A percentile compares a stretch with the other conserved stretches of the same genome.
Conservation (phyloP, 2,797 vertebrate genomes). For the Gallirallus australis region DNA sequence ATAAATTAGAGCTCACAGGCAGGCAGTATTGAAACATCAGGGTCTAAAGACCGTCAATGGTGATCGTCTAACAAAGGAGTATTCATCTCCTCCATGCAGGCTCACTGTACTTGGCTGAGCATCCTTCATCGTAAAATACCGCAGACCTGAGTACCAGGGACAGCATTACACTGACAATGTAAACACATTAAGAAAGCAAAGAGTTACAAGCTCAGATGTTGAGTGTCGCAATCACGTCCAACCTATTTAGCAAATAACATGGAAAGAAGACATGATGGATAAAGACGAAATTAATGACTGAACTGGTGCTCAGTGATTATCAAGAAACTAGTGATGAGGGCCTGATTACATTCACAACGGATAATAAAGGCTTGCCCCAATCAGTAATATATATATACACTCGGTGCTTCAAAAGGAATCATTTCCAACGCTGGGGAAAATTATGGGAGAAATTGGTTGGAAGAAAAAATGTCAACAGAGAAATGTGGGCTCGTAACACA, state of each 20-base stretch:
- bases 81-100: conserved; percentile 39
- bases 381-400: conserved; percentile 66
- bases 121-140: conserved; percentile 42
- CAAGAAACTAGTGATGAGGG: conserved; percentile 72
- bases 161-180: conserved; percentile 9
- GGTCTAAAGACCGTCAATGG: background rate
- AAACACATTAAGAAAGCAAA: conserved; percentile 69
- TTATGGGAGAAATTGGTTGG: conserved; percentile 72
- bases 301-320: conserved; percentile 69
- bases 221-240: conserved; percentile 64
- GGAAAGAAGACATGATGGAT: conserved; percentile 73
- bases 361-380: conserved; percentile 73
- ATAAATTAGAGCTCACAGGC: conserved; percentile 36
- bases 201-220: conserved; percentile 61
- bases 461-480: conserved; percentile 73
- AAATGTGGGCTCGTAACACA: conserved; percentile 66
- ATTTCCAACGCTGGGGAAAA: conserved; percentile 47
- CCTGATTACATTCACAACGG: conserved; percentile 72
- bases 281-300: conserved; percentile 72
- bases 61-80: conserved; percentile 39
- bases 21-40: conserved; percentile 48
- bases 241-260: conserved; percentile 73
- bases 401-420: conserved; percentile 64
- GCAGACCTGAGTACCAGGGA: conserved; percentile 13
- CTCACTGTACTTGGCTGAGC: conserved; percentile 1